Percentiles rank a stretch among this genome's conserved stretches.
These are phyloP conservation scores for Colinus virginianus DNA, from an alignment of 2,113 vertebrate species.

Conservation along the genomic window DNA sequence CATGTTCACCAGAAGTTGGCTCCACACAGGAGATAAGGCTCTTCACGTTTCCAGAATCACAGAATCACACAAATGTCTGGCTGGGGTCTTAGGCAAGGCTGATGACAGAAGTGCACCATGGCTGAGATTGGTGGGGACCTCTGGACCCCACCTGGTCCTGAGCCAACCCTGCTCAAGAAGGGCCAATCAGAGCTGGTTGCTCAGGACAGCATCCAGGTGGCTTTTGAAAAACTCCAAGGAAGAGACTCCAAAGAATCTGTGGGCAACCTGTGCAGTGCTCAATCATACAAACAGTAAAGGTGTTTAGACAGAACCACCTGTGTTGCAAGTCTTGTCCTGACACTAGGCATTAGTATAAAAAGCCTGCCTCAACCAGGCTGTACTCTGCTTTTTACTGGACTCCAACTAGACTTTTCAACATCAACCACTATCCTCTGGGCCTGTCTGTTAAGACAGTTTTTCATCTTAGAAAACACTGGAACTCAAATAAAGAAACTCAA, in stretches of 20 bases:
- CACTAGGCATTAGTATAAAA: background rate
- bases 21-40: fast-evolving
- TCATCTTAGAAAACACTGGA: background rate
- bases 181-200: background rate
- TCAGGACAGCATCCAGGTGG: background rate
- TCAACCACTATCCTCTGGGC: background rate
- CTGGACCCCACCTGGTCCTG: background rate
- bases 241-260: background rate
- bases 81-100: background rate
- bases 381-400: background rate
- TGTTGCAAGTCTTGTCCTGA: background rate
- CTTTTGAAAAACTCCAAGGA: background rate
- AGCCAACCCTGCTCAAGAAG: background rate
- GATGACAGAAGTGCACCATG: background rate
- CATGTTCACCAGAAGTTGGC: background rate
- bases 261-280: background rate
- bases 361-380: background rate
- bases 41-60: background rate
- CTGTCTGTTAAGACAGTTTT: background rate
- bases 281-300: background rate
- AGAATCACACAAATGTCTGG: background rate
- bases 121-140: background rate
- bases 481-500: background rate
- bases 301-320: background rate
- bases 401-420: background rate